These are phyloP conservation scores for Adineta ricciae DNA, from an alignment of 2,888 invertebrate genomes.

Conservation along the genomic window DNA sequence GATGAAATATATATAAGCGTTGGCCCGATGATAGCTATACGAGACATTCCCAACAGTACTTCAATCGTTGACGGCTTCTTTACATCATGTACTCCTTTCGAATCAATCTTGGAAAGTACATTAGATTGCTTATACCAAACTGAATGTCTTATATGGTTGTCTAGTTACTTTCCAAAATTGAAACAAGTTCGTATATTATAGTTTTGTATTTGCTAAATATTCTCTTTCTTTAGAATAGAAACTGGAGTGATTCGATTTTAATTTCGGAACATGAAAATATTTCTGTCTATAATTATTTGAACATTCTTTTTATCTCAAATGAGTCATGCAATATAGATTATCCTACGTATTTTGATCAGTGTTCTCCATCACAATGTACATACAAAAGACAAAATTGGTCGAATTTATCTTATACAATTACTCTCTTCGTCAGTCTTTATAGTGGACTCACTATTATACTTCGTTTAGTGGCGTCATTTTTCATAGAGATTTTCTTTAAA, in stretches of 20 bases:
- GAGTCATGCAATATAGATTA: neutral
- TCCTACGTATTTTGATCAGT: neutral
- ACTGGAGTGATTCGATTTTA: neutral
- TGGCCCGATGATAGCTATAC: too few species aligned
- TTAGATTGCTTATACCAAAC: neutral
- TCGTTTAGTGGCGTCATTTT: neutral
- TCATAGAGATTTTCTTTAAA: neutral
- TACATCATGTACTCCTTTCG: neutral
- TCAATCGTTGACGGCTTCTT: neutral
- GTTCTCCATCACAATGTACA: neutral
- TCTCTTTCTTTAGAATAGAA: neutral
- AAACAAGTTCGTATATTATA: neutral
- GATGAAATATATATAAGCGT: neutral
- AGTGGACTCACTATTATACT: neutral
- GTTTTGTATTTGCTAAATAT: too few species aligned
- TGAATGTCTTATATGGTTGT: neutral
- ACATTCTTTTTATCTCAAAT: neutral
- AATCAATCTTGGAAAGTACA: neutral
- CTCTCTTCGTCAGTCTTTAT: neutral
- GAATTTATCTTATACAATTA: neutral
- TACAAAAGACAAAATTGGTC: neutral
- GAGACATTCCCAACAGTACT: neutral
- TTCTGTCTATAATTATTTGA: neutral
- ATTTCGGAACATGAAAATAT: neutral
- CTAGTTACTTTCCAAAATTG: neutral